Conservation (phyloP, 2,888 invertebrate species). For the Pristionchus japonicus region DNA sequence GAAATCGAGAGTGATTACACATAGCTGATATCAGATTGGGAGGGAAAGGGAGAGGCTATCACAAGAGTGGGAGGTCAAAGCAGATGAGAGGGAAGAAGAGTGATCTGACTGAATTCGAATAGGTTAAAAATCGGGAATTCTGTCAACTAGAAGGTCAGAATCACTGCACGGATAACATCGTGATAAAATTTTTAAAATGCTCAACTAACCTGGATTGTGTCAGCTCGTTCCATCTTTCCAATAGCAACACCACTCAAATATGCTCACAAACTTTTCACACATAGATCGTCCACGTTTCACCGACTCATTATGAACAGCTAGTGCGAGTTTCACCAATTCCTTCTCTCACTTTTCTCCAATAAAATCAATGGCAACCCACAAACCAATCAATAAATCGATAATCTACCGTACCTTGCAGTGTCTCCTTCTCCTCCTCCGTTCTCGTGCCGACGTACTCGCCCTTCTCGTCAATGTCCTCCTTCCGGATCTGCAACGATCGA, state of each 20-base stretch:
- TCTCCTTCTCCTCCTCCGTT: slow-evolving; percentile 34
- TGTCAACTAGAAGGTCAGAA: background rate
- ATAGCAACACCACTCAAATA: too few relatives aligned
- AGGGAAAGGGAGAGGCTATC: background rate
- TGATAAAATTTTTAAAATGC: too few relatives aligned
- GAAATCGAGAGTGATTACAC: slow-evolving; percentile 38
- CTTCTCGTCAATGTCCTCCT: slow-evolving; percentile 40
- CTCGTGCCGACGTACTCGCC: slow-evolving; percentile 38
- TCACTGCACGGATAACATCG: too few relatives aligned
- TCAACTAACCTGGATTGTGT: too few relatives aligned
- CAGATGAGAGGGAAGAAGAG: background rate
- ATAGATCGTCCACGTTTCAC: too few relatives aligned
- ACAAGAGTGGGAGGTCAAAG: background rate
- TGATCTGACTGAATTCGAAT: background rate
- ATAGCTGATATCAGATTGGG: slow-evolving; percentile 30
- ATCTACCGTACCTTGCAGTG: background rate
- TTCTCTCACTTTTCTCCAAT: background rate
- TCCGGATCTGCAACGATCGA: slow-evolving; percentile 29
- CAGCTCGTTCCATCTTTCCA: too few relatives aligned
- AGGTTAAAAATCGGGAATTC: background rate
- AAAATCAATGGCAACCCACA: background rate
- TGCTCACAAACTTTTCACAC: too few relatives aligned
- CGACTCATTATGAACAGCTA: too few relatives aligned
- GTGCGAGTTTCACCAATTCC: background rate
- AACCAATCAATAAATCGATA: background rate